Base-by-base conservation (phyloP, 1,140 invertebrate genomes). In the Drosophila watanabei region DNA sequence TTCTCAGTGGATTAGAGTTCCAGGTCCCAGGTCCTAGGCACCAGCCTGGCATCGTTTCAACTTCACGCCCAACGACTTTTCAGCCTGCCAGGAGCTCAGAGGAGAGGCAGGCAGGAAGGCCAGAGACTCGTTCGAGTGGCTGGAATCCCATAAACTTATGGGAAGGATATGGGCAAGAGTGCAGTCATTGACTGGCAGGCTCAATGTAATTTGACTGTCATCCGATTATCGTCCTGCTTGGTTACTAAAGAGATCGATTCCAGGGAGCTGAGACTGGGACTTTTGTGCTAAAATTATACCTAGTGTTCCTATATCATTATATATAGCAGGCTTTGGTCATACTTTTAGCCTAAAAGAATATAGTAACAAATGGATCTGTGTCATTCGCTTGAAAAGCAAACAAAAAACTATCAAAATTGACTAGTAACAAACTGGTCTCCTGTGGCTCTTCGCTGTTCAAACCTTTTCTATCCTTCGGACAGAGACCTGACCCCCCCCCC, bases 11-110 rank as follows among this genome's bases (percentile, higher is more conserved):
- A 88, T 87, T 87, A 87, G 70, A 56, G 51, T 51, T 49, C 49
- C 59, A 18, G 8, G 24, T 24, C 24, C 24, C 24, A 24, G 24
- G 24, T 24, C 24, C 24, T 24, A 24, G 24, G 24, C 3, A 8
- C 35, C 5, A 10, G 56, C 65, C 32, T 48, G 70, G 24, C 37
- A 64, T 64, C 64, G 60, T 75, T 82, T 62, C 61, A 62, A 84
- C 79, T 88, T 87, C 72, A 88, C 80, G 83, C 70, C 76, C 84
- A 76, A 83, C 65, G 81, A 70, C 77, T 87, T 88, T 78, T 61
- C 66, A 28, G 48, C 4, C 48, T 14, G 20, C n/a, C 8, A 43
- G n/a, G n/a, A n/a, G n/a, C n/a, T n/a, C n/a, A n/a, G n/a, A n/a
- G n/a, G n/a, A n/a, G n/a, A n/a, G n/a, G n/a, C n/a, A n/a, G 48